A percentile compares a stretch with the other conserved stretches of the same genome.
Evolutionary conservation across 2,888 invertebrate species (phyloP).

Genomic region (Bombylius major): DNA sequence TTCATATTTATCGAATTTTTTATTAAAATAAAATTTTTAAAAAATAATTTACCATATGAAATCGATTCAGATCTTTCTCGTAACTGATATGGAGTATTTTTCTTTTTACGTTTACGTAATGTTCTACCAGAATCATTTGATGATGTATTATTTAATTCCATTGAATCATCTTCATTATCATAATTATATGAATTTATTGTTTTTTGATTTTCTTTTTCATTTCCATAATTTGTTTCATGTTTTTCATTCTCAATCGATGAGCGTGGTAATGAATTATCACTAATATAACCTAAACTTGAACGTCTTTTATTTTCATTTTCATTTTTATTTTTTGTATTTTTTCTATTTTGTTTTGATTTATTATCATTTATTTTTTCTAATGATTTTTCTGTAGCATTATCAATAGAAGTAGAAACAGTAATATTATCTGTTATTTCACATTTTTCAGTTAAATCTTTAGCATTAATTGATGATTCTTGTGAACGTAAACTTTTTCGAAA

Average conservation of each 20-base stretch:
- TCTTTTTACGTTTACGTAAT: not conserved
- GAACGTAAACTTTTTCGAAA: not conserved
- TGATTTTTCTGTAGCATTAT: not conserved
- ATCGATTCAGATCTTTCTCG: not conserved
- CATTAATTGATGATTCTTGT: not conserved
- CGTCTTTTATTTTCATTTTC: not conserved
- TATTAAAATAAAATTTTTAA: no score
- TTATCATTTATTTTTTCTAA: not conserved
- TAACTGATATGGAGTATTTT: not conserved
- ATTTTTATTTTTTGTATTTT: not conserved
- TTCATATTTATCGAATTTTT: no score
- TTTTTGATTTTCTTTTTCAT: not conserved
- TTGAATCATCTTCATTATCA: not conserved
- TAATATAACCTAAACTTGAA: not conserved
- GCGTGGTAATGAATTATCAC: not conserved
- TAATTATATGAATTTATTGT: not conserved
- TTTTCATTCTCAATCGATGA: not conserved
- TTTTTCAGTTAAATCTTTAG: not conserved
- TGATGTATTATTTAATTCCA: not conserved
- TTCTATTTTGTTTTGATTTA: not conserved
- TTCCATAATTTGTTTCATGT: not conserved
- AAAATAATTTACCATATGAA: not conserved
- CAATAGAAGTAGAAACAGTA: no score
- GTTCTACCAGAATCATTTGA: not conserved
- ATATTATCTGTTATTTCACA: not conserved